Evolutionary conservation across 2,797 vertebrate genomes (phyloP).

Genomic region (Acanthopagrus latus): DNA sequence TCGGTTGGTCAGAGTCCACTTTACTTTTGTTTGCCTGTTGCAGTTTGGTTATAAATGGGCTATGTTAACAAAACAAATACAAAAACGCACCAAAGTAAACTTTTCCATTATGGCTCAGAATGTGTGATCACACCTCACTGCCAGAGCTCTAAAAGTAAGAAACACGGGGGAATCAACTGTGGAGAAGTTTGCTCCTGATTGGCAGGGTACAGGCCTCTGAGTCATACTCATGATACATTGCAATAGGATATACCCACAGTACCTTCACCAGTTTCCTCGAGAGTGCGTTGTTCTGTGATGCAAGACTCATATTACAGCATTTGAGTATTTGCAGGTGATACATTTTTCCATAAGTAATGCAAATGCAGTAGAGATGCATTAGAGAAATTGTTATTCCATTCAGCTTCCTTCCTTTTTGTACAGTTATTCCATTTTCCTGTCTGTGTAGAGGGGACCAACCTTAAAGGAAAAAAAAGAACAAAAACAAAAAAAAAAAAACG

Average conservation of each 20-base stretch:
- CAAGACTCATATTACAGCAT: not conserved
- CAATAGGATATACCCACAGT: slow-evolving; percentile 6
- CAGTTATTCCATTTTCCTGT: not conserved
- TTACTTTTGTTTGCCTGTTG: not conserved
- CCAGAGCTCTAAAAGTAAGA: slow-evolving; percentile 16
- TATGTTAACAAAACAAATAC: not conserved
- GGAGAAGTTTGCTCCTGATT: slow-evolving; percentile 18
- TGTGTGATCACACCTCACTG: slow-evolving; percentile 30
- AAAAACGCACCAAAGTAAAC: slow-evolving; percentile 6
- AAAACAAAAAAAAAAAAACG: not conserved
- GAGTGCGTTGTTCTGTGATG: slow-evolving; percentile 1
- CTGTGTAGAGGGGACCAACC: not conserved
- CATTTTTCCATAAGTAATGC: slow-evolving; percentile 46
- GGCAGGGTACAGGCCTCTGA: slow-evolving; percentile 9
- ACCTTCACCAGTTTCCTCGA: not conserved
- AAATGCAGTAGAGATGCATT: not conserved
- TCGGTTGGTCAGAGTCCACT: not conserved
- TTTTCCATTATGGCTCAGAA: slow-evolving; percentile 11
- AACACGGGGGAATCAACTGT: slow-evolving; percentile 13
- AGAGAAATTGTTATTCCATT: not conserved
- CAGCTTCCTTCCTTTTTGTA: not conserved
- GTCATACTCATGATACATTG: slow-evolving; percentile 24
- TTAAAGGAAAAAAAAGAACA: not conserved
- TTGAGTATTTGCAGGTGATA: slow-evolving; percentile 29
- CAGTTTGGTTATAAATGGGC: slow-evolving; percentile 2